Evolutionary conservation across 2,888 invertebrate species (phyloP).

Genomic region (Oligia latruncula): DNA sequence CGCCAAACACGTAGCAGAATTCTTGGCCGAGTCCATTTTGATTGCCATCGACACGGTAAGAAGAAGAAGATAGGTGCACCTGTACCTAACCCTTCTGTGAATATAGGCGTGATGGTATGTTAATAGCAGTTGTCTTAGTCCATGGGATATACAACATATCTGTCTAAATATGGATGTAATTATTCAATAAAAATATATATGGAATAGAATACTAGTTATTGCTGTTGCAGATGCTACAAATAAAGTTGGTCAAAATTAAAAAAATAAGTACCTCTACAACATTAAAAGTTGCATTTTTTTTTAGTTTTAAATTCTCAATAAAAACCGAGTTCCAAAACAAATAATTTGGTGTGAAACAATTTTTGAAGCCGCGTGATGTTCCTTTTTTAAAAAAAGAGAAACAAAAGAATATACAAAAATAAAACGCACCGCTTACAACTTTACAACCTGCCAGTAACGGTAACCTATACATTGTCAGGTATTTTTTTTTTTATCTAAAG

Average conservation of each 20-base stretch:
- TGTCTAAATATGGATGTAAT: neutral
- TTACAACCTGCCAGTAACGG: constrained; percentile 40
- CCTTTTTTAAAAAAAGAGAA: neutral
- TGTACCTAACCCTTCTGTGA: neutral
- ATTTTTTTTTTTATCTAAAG: neutral
- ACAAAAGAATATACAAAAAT: neutral
- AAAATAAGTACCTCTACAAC: too few species aligned
- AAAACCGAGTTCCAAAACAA: neutral
- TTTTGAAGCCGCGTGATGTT: neutral
- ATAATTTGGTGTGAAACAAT: neutral
- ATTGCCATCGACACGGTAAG: neutral
- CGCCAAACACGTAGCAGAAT: neutral
- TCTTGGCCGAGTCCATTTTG: neutral
- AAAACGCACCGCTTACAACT: constrained; percentile 18
- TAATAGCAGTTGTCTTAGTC: neutral
- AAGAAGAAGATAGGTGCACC: neutral
- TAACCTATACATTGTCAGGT: neutral
- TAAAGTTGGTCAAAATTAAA: neutral
- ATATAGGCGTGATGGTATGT: neutral
- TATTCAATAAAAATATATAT: neutral
- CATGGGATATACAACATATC: neutral
- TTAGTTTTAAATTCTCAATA: neutral
- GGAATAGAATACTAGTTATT: neutral
- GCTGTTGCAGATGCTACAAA: neutral
- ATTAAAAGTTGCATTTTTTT: neutral